These are phyloP conservation scores for Cephus runcator DNA, from an alignment of 2,888 invertebrate genomes.

Conservation along the genomic window DNA sequence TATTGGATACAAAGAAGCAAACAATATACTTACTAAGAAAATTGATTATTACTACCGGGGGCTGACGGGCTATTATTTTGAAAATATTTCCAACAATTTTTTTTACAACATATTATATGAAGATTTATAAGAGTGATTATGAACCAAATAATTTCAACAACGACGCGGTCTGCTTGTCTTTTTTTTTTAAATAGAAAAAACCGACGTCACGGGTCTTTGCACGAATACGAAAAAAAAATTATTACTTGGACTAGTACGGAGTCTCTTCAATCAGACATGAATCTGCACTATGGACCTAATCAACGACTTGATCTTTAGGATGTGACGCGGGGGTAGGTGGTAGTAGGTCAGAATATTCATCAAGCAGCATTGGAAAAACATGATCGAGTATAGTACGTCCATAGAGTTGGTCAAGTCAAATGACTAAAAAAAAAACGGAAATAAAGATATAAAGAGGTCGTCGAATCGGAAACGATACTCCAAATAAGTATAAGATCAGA, in stretches of 20 bases:
- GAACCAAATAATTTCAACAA: no score
- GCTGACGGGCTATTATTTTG: background rate
- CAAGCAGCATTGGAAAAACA: background rate
- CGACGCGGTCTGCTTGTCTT: no score
- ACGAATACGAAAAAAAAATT: background rate
- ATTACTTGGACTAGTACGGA: background rate
- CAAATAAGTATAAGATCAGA: background rate
- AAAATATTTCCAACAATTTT: background rate
- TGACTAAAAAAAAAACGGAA: slow-evolving; percentile 43
- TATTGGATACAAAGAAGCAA: background rate
- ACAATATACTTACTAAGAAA: background rate
- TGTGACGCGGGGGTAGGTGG: background rate
- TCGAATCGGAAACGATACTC: background rate
- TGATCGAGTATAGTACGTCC: no score
- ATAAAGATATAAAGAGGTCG: slow-evolving; percentile 21
- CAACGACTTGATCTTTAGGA: background rate
- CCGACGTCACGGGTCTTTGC: background rate
- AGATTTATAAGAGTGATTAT: background rate
- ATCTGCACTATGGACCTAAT: background rate
- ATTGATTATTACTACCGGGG: background rate
- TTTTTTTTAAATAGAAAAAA: no score
- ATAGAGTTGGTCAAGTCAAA: slow-evolving; percentile 19
- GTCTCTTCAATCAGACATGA: background rate
- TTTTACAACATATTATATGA: background rate
- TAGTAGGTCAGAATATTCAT: background rate